These are phyloP conservation scores for Galeopsomyia nigrocyanea DNA, from an alignment of 2,888 invertebrate genomes.

Conservation along the genomic window DNA sequence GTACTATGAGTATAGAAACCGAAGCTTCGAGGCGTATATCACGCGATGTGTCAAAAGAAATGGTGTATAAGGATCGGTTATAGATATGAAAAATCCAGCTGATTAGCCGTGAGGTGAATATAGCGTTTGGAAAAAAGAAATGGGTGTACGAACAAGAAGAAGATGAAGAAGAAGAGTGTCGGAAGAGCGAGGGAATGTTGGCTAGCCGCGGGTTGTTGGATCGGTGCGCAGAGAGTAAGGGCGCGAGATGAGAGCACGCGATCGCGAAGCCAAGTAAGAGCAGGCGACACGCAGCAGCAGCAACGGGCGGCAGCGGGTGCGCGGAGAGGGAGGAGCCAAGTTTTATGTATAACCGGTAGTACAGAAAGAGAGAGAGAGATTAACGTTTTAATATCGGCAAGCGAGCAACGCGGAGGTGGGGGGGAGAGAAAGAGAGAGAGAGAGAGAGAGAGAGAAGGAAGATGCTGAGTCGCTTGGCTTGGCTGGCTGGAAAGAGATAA, in stretches of 20 bases:
- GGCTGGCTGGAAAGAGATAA: neutral
- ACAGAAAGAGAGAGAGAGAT: slow-evolving; percentile 58
- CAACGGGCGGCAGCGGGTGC: neutral
- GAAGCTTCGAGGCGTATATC: too few species aligned
- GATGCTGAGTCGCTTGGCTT: slow-evolving; percentile 37
- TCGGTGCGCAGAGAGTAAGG: neutral
- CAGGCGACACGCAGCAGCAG: slow-evolving; percentile 4
- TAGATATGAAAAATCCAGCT: too few species aligned
- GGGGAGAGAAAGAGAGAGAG: slow-evolving; percentile 40
- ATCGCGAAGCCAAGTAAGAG: slow-evolving; percentile 17
- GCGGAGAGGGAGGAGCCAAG: slow-evolving; percentile 45
- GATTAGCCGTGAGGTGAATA: too few species aligned
- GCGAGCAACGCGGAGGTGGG: slow-evolving; percentile 22
- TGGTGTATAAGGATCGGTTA: too few species aligned
- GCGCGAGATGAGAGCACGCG: slow-evolving; percentile 8
- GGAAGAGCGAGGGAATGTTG: slow-evolving; percentile 16
- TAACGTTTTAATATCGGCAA: slow-evolving; percentile 64
- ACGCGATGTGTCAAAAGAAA: too few species aligned
- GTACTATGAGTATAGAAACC: too few species aligned
- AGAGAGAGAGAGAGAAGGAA: too few species aligned
- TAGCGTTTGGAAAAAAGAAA: too few species aligned
- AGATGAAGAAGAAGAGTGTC: too few species aligned
- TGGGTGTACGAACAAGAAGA: too few species aligned
- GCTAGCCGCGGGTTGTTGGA: slow-evolving; percentile 1
- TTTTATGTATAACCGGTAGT: slow-evolving; percentile 57